Base-by-base conservation (phyloP, 2,797 vertebrate species). In the Bufotes viridis region DNA sequence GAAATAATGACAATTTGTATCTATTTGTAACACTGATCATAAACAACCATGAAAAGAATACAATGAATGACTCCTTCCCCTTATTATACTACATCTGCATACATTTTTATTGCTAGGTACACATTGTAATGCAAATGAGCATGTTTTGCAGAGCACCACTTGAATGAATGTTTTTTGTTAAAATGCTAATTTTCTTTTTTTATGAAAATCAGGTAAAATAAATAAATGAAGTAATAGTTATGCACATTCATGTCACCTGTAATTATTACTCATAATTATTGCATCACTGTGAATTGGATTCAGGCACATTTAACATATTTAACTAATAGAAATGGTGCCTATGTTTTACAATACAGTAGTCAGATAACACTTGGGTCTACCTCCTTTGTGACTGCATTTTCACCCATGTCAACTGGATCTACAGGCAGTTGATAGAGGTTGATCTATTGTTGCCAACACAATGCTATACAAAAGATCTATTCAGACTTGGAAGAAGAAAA, bases 101-200 rank as follows among this genome's bases (percentile, higher is more conserved):
- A 51, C 53, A 78, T 85, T 75, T n/a, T 51, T 82, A 69, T 55
- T 57, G 67, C 65, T 72, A 69, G 51, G 49, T 83, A 72, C 55
- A 55, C 53, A 83, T 83, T 83, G 67, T 83, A 53, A 85, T 85
- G 84, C 61, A 78, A 85, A 85, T 85, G 15, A 1, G n/a, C 60
- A 53, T 85, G 67, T 65, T 84, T 78, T 55, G 12, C 65, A 51
- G 72, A 26, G 58, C 9, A 18, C 42, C 10, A 20, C 17, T 67
- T 78, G 8, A 53, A 63, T 85, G 72, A 82, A 70, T 29, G 29
- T 34, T 22, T 42, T 84, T 85, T 85, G 57, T 76, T 61, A 60
- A 63, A 78, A 85, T 85, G 84, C 60, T 65, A 85, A 85, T 78
- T 78, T 26, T 65, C 49, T 76, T 6, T 70, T 85, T 61, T 63